Conservation (phyloP, 1,140 invertebrate genomes). For the Zaprionus vittiger region DNA sequence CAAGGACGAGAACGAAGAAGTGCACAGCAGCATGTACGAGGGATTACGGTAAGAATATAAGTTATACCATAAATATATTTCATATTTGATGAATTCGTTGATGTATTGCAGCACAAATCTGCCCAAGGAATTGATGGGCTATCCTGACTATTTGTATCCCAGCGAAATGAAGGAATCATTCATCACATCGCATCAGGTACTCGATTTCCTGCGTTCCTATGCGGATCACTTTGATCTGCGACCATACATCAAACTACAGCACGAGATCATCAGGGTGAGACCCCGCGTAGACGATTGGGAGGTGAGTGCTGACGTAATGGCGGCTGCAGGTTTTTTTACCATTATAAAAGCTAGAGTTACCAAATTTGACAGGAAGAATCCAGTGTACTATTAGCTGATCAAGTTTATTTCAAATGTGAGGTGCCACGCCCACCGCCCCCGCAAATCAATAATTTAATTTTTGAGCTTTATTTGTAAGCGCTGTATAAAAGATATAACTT, state of each 20-base stretch:
- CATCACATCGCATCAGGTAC: constrained; percentile 91
- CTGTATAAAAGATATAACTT: no score
- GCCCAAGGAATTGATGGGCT: constrained; percentile 96
- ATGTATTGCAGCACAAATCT: constrained; percentile 90
- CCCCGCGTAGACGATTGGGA: constrained; percentile 78
- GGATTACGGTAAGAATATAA: constrained; percentile 70
- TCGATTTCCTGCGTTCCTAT: constrained; percentile 93
- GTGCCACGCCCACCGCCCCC: no score
- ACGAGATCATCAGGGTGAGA: constrained; percentile 81
- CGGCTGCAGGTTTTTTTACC: no score
- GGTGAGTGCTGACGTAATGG: constrained; percentile 65
- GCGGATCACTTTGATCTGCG: constrained; percentile 87
- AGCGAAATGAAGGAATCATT: constrained; percentile 89
- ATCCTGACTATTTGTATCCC: constrained; percentile 92
- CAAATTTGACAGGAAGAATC: no score
- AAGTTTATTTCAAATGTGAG: no score
- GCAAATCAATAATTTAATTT: no score
- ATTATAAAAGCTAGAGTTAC: no score
- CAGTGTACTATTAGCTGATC: no score
- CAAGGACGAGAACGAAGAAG: constrained; percentile 89
- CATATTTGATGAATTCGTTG: neutral
- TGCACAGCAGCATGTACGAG: constrained; percentile 95
- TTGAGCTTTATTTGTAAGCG: no score
- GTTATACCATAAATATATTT: neutral
- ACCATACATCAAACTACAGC: constrained; percentile 76